Evolutionary conservation across 2,797 vertebrate species (phyloP), one percentile per base, ranked within the genome.

Genomic region (Pangasius krempfi): DNA sequence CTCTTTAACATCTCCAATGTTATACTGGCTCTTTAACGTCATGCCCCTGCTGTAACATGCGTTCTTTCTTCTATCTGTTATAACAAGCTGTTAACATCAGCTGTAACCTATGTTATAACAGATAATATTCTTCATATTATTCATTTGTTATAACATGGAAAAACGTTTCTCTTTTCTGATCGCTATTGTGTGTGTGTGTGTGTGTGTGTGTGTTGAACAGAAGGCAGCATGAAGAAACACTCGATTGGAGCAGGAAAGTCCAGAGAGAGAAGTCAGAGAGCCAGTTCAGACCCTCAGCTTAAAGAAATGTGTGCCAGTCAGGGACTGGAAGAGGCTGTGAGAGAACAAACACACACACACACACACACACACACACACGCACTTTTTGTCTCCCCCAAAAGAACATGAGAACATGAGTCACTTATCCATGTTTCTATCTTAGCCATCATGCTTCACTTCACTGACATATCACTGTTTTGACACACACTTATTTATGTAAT

Each of bases 201-300:
- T 81, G 52, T 68, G 58, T 87, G 44, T 92, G 62, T 90, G 3
- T 90, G 33, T 37, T 78, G 9, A 78, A 85, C 87, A 99, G 98
- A 94, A 68, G 96, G 95, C 89, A 96, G 95, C 58, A 93, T 96
- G 87, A 97, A 96, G 94, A 96, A 95, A 90, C 93, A 92, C 89
- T 93, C 90, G 58, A 90, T 91, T 89, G 92, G 89, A 2, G 95
- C 97, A 84, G 92, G 94, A 83, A 94, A 94, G 85, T 93, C 93
- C 91, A 94, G 93, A 93, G 97, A 98, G 68, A 94, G 96, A 91
- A 96, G 94, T 89, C 94, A 95, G 86, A 92, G 93, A 87, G 93
- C 93, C 80, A 93, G 94, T 89, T 96, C 96, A 2, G 97, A 98
- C 89, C 93, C 92, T 16, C 96, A 94, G 68, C 94, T 95, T 75